These are phyloP conservation scores for Hippocampus guttulatus DNA, from an alignment of 2,113 vertebrate species.

Conservation along the genomic window DNA sequence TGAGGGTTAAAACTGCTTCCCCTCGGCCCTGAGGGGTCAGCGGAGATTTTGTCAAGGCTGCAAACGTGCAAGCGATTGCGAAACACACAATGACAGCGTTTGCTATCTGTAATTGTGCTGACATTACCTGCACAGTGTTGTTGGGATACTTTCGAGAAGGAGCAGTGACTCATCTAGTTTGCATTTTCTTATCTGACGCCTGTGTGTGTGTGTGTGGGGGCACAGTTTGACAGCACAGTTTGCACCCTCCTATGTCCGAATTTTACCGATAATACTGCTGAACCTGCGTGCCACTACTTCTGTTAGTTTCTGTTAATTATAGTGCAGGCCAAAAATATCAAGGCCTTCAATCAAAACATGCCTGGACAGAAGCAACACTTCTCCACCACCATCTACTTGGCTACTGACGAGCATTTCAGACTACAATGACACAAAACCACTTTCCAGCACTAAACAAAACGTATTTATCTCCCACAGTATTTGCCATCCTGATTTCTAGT, in stretches of 20 bases:
- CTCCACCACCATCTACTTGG: too few relatives aligned
- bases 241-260: constrained; percentile 42
- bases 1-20: constrained; percentile 16
- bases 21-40: constrained; percentile 27
- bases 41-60: constrained; percentile 19
- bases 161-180: constrained; percentile 66
- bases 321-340: background rate
- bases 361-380: too few relatives aligned
- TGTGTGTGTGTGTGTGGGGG: background rate
- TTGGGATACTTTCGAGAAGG: constrained; percentile 47
- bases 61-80: constrained; percentile 35
- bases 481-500: too few relatives aligned
- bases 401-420: too few relatives aligned
- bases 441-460: too few relatives aligned
- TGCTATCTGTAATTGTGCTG: constrained; percentile 65
- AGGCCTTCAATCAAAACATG: background rate
- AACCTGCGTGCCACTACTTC: constrained; percentile 17
- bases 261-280: constrained; percentile 34
- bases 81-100: constrained; percentile 36
- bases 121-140: constrained; percentile 62
- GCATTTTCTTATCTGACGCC: constrained; percentile 59
- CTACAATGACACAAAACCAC: too few relatives aligned
- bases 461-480: too few relatives aligned
- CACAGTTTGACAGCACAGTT: constrained; percentile 46
- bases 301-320: background rate